These are phyloP conservation scores for Pagrus major DNA, from an alignment of 2,113 vertebrate species.

Conservation along the genomic window DNA sequence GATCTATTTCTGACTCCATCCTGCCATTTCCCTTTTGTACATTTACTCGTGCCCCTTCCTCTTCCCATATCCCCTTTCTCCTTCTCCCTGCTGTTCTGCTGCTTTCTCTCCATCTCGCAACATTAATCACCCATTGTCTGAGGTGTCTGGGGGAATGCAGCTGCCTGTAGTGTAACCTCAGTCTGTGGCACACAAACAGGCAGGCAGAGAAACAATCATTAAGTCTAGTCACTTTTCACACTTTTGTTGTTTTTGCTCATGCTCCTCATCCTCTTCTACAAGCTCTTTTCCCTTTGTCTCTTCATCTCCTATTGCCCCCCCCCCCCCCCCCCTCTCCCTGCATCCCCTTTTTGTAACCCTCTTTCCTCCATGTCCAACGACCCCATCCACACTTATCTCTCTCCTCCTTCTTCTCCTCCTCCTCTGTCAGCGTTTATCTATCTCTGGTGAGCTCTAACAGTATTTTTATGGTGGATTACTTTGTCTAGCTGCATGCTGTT, in stretches of 20 bases:
- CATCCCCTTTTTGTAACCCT: conserved; percentile 13
- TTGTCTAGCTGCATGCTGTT: conserved; percentile 78
- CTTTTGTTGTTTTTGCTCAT: not conserved
- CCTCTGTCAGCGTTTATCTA: conserved; percentile 56
- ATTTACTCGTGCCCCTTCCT: conserved; percentile 52
- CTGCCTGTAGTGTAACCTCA: conserved; percentile 13
- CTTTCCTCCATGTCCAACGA: conserved; percentile 7
- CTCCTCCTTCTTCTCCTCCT: conserved; percentile 32
- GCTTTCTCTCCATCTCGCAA: conserved; percentile 61
- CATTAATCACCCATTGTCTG: conserved; percentile 56
- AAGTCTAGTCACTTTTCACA: not conserved
- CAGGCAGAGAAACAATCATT: conserved; percentile 24
- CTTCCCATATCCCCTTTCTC: conserved; percentile 25
- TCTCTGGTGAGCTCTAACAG: conserved; percentile 70
- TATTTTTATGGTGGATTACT: conserved; percentile 84
- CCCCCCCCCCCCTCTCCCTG: not conserved
- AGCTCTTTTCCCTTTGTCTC: conserved; percentile 26
- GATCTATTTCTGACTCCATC: conserved; percentile 12
- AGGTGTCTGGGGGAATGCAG: conserved; percentile 30
- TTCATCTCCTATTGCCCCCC: conserved; percentile 3
- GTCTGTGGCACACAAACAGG: conserved; percentile 11
- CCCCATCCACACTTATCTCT: conserved; percentile 46
- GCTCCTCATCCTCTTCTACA: conserved; percentile 21
- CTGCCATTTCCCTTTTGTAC: conserved; percentile 16
- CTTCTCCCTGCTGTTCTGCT: conserved; percentile 25